Conservation (phyloP, 2,113 vertebrate genomes). For the Calidris pugnax region DNA sequence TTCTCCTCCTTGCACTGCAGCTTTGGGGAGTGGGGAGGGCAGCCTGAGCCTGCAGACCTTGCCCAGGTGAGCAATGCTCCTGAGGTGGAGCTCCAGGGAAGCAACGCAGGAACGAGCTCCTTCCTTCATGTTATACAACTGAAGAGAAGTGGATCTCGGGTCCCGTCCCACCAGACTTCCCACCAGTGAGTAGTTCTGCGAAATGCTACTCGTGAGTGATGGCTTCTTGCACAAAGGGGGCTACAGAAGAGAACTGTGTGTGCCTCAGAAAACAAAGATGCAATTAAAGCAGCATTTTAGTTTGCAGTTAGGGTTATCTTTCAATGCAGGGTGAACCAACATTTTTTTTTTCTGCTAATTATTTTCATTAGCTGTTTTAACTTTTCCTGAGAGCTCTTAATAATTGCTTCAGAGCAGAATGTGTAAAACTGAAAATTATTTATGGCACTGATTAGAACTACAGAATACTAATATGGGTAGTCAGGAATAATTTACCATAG, state of each 20-base stretch:
- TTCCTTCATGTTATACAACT: not conserved
- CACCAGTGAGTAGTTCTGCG: rapidly evolving
- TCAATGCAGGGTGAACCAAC: not conserved
- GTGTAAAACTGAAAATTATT: slow-evolving; percentile 45
- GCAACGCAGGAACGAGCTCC: not conserved
- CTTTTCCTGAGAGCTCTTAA: slow-evolving; percentile 25
- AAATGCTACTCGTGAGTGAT: rapidly evolving
- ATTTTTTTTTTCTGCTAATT: slow-evolving; percentile 35
- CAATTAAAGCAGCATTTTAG: slow-evolving; percentile 23
- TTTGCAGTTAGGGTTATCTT: slow-evolving; percentile 12
- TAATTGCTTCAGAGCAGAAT: slow-evolving; percentile 28
- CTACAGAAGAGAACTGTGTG: not conserved
- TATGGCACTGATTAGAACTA: slow-evolving; percentile 24
- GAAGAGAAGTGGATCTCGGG: rapidly evolving
- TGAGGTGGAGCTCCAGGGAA: not conserved
- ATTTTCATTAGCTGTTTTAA: slow-evolving; percentile 51
- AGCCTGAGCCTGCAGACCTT: not conserved
- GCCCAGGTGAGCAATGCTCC: not conserved
- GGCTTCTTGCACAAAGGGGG: not conserved
- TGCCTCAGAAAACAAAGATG: slow-evolving; percentile 35
- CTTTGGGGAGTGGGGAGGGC: not conserved
- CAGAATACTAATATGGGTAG: slow-evolving; percentile 4
- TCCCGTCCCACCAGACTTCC: not conserved
- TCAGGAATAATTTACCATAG: slow-evolving; percentile 28
- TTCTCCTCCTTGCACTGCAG: not conserved